These are phyloP conservation scores for Numenius phaeopus DNA, from an alignment of 2,797 vertebrate species.

Conservation along the genomic window DNA sequence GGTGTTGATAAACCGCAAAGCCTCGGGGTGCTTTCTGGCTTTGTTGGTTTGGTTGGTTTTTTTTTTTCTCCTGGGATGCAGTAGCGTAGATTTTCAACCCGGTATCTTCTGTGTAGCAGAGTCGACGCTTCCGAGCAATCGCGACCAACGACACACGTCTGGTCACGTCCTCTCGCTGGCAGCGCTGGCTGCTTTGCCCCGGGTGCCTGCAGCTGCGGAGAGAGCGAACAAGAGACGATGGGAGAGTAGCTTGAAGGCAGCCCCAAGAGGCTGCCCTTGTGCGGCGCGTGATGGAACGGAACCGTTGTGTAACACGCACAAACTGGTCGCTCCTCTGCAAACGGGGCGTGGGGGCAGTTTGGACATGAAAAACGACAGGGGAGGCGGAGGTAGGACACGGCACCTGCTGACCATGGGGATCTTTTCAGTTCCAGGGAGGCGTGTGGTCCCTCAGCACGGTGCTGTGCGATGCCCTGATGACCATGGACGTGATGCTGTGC, in stretches of 20 bases:
- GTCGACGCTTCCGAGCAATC: neutral
- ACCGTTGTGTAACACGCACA: neutral
- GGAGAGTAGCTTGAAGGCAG: neutral
- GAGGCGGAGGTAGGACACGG: neutral
- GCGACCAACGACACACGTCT: fast-evolving
- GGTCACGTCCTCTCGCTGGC: neutral
- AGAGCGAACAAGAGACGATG: neutral
- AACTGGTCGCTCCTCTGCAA: fast-evolving
- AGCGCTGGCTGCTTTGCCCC: neutral
- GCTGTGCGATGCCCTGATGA: constrained; percentile 93
- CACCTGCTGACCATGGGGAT: neutral
- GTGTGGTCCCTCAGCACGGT: constrained; percentile 88
- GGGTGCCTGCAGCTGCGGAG: neutral
- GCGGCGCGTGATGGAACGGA: neutral
- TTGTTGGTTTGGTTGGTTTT: too few relatives aligned
- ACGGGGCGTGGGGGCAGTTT: fast-evolving
- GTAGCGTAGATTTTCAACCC: neutral
- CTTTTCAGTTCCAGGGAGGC: constrained; percentile 90
- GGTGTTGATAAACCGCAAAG: neutral
- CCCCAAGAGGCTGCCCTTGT: neutral
- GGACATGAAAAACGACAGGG: neutral
- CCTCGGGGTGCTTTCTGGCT: neutral
- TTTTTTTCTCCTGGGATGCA: neutral
- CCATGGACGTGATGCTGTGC: constrained; percentile 97
- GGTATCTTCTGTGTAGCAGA: neutral